Percentiles rank a stretch among this genome's conserved stretches.
Conservation (phyloP, 2,888 invertebrate species). For the Trichogramma evanescens region DNA sequence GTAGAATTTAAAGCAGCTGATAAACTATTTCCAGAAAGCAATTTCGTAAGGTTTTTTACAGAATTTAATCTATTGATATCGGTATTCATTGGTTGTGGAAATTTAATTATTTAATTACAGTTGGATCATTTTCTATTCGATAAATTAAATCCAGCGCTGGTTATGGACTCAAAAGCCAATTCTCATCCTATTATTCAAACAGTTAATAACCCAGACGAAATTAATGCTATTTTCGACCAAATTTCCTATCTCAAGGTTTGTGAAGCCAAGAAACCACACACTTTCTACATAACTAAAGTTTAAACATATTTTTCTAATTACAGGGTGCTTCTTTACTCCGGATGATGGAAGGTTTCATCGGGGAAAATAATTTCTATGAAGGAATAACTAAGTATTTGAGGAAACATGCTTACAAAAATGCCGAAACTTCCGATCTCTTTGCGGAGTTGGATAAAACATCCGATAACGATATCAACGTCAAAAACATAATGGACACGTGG, state of each 20-base stretch:
- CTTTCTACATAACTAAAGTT: neutral
- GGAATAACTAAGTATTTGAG: constrained; percentile 71
- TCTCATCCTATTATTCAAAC: constrained; percentile 86
- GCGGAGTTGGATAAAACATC: constrained; percentile 57
- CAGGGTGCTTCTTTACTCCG: constrained; percentile 77
- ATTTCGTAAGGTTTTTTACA: constrained; percentile 56
- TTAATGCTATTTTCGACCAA: constrained; percentile 82
- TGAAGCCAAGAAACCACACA: neutral
- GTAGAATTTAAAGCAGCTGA: constrained; percentile 76
- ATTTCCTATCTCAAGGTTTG: constrained; percentile 85
- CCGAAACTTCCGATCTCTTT: constrained; percentile 73
- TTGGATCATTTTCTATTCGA: constrained; percentile 68
- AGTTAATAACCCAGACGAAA: constrained; percentile 80
- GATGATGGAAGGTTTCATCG: constrained; percentile 80
- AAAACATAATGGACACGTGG: constrained; percentile 78
- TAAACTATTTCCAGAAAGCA: constrained; percentile 69
- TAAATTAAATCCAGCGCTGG: constrained; percentile 67
- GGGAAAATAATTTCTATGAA: constrained; percentile 61
- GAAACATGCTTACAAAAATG: constrained; percentile 64
- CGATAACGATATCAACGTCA: constrained; percentile 51
- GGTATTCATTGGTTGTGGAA: neutral
- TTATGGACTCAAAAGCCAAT: constrained; percentile 68
- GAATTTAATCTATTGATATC: neutral
- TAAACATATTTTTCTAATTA: neutral
- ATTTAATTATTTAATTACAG: constrained; percentile 49